Percentiles rank a stretch among this genome's conserved stretches.
Evolutionary conservation across 2,113 vertebrate genomes (phyloP).

Genomic region (Choloepus hoffmanni): DNA sequence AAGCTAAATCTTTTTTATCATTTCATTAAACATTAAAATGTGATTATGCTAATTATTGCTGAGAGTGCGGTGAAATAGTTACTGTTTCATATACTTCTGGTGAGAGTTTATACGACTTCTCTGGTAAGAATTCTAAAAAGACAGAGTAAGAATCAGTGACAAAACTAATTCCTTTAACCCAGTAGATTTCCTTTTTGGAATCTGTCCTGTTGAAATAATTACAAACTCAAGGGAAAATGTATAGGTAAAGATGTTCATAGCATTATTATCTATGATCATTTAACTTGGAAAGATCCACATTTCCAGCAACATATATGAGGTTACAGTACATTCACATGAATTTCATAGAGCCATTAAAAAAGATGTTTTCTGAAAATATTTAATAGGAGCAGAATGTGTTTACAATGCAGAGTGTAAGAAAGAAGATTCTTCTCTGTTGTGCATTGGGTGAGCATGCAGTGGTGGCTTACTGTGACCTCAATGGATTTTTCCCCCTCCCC

Average conservation of each 20-base stretch:
- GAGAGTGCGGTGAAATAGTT: neutral
- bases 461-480: too few species aligned
- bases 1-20: neutral
- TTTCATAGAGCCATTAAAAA: neutral
- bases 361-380: constrained; percentile 36
- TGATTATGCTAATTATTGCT: neutral
- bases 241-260: neutral
- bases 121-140: constrained; percentile 19
- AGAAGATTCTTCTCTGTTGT: neutral
- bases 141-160: neutral
- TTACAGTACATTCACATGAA: neutral
- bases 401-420: neutral
- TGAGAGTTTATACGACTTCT: neutral
- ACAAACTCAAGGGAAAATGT: neutral
- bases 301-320: neutral
- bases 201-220: constrained; percentile 22
- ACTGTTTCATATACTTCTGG: neutral
- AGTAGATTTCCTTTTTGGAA: neutral
- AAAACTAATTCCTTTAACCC: neutral
- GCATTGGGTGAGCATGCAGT: too few species aligned
- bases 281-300: neutral
- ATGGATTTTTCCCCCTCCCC: too few species aligned
- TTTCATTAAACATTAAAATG: constrained; percentile 11
- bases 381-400: neutral
- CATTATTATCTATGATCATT: constrained; percentile 10